These are phyloP conservation scores for Orius laevigatus DNA, from an alignment of 1,140 invertebrate genomes.

Conservation along the genomic window DNA sequence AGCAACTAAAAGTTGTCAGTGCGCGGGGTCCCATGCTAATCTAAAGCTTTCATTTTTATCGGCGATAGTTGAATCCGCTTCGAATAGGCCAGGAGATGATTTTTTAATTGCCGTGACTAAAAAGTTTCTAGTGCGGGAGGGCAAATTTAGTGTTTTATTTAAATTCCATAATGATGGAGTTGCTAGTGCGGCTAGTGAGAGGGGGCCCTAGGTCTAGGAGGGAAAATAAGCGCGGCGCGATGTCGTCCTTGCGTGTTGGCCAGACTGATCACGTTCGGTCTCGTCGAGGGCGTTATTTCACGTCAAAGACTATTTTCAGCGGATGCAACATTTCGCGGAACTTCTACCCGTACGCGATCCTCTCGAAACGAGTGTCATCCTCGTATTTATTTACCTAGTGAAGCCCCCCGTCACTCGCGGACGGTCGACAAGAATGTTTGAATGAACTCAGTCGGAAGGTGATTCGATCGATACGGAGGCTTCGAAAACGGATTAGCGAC, in stretches of 20 bases:
- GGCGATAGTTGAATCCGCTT: no score
- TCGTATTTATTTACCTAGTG: slow-evolving; percentile 10
- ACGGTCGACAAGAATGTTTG: background rate
- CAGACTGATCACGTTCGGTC: slow-evolving; percentile 6
- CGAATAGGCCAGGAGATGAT: no score
- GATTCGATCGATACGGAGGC: background rate
- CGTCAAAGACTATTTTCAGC: slow-evolving; percentile 20
- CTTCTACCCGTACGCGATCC: background rate
- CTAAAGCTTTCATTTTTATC: no score
- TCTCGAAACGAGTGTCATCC: slow-evolving; percentile 7
- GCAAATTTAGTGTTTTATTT: no score
- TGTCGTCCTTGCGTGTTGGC: slow-evolving; percentile 2
- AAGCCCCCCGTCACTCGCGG: background rate
- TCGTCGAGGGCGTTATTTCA: slow-evolving; percentile 20
- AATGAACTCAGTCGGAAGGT: background rate
- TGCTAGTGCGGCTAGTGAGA: no score
- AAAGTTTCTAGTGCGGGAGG: no score
- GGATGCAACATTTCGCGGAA: slow-evolving; percentile 10
- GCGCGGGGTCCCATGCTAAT: no score
- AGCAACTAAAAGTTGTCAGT: no score
- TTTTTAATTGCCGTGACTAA: no score
- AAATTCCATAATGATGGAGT: no score
- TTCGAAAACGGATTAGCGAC: background rate
- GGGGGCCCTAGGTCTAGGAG: no score
- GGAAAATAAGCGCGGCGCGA: no score